Percentiles rank a stretch among this genome's conserved stretches.
Conservation (phyloP, 2,113 vertebrate species). For the Alligator mississippiensis region DNA sequence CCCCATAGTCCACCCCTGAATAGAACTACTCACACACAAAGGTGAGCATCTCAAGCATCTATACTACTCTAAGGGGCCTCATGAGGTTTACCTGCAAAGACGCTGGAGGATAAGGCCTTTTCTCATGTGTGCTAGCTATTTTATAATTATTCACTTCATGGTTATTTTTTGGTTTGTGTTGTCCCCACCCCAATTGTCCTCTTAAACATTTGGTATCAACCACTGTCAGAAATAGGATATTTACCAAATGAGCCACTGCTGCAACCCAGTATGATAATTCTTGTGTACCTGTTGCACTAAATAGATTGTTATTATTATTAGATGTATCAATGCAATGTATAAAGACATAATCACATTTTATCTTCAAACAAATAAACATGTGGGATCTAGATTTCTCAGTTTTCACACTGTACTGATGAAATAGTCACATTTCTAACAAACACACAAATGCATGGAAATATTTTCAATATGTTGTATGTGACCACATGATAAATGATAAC, state of each 20-base stretch:
- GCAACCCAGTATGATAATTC: not conserved
- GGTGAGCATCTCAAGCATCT: not conserved
- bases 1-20: too few relatives aligned
- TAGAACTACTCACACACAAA: not conserved
- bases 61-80: too few relatives aligned
- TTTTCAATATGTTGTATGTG: not conserved
- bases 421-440: not conserved
- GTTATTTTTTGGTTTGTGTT: too few relatives aligned
- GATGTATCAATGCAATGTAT: not conserved
- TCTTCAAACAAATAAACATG: not conserved
- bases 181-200: not conserved
- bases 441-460: not conserved
- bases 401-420: not conserved
- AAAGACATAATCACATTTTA: not conserved
- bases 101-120: not conserved
- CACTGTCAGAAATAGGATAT: not conserved
- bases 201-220: not conserved
- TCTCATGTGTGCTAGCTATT: not conserved
- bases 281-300: not conserved
- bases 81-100: not conserved
- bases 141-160: not conserved
- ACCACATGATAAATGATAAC: not conserved
- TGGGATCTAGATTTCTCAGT: not conserved
- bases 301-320: not conserved
- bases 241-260: not conserved